These are phyloP conservation scores for Boloria euphrosyne DNA, from an alignment of 2,888 invertebrate species.

Conservation along the genomic window DNA sequence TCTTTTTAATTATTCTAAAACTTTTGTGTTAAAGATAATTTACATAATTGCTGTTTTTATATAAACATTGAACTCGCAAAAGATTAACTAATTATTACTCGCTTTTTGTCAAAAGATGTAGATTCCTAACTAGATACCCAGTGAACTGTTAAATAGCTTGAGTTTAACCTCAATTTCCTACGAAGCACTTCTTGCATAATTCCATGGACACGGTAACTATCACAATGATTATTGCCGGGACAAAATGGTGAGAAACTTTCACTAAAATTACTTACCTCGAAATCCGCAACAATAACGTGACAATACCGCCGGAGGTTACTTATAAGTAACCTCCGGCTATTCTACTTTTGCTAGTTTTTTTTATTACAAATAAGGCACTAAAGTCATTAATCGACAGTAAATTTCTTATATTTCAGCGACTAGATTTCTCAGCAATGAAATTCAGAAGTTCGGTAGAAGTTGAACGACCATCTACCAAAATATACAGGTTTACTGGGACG, in stretches of 20 bases:
- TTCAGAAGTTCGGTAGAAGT: slow-evolving; percentile 94
- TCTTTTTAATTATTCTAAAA: too few relatives aligned
- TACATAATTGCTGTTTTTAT: too few relatives aligned
- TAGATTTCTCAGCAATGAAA: slow-evolving; percentile 89
- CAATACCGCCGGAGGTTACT: neutral
- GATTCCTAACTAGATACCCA: slow-evolving; percentile 44
- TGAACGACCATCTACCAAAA: slow-evolving; percentile 96
- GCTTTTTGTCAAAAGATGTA: slow-evolving; percentile 43
- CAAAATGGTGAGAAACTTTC: slow-evolving; percentile 33
- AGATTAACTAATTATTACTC: slow-evolving; percentile 31
- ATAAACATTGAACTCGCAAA: too few relatives aligned
- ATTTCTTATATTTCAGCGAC: slow-evolving; percentile 78
- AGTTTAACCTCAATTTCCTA: slow-evolving; percentile 45
- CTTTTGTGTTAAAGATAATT: too few relatives aligned
- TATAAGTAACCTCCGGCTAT: neutral
- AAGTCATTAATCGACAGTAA: neutral
- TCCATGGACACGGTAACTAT: slow-evolving; percentile 42
- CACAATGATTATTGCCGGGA: slow-evolving; percentile 13
- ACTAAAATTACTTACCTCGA: slow-evolving; percentile 16
- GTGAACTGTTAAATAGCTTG: slow-evolving; percentile 47
- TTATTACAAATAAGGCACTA: neutral
- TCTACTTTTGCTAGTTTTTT: neutral
- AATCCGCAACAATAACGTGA: slow-evolving; percentile 18
- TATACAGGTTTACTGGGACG: slow-evolving; percentile 96
- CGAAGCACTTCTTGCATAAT: slow-evolving; percentile 49